Percentiles rank a stretch among this genome's conserved stretches.
Evolutionary conservation across 2,888 invertebrate species (phyloP).

Genomic region (Polyploca ridens): DNA sequence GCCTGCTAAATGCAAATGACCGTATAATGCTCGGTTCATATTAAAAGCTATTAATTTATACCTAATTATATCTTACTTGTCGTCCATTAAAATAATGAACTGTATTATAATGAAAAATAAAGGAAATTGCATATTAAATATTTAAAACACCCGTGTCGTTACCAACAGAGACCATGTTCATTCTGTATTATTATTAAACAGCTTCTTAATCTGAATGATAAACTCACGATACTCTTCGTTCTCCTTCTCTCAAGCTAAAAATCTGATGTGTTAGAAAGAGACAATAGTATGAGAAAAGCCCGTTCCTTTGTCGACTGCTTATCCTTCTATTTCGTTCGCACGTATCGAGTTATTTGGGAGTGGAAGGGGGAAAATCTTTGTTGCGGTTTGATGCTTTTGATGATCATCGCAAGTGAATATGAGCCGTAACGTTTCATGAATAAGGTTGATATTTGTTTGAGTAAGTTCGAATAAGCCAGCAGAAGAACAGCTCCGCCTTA

Average conservation of each 20-base stretch:
- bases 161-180: constrained; percentile 77
- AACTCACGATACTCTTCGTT: constrained; percentile 55
- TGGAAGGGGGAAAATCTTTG: constrained; percentile 68
- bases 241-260: constrained; percentile 51
- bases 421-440: constrained; percentile 30
- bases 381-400: constrained; percentile 61
- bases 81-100: constrained; percentile 66
- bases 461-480: constrained; percentile 48
- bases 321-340: constrained; percentile 66
- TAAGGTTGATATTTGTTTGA: constrained; percentile 25
- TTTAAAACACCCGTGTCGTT: constrained; percentile 77
- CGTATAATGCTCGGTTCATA: constrained; percentile 42
- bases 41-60: constrained; percentile 59
- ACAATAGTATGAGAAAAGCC: constrained; percentile 37
- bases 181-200: constrained; percentile 80
- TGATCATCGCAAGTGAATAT: constrained; percentile 23
- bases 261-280: constrained; percentile 47
- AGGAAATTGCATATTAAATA: constrained; percentile 82
- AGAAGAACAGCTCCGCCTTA: constrained; percentile 83
- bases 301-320: constrained; percentile 38
- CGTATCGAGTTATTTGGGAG: constrained; percentile 49
- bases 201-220: constrained; percentile 76
- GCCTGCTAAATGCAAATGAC: constrained; percentile 42
- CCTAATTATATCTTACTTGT: constrained; percentile 66
- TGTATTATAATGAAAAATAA: constrained; percentile 67